Percentiles rank a stretch among this genome's conserved stretches.
These are phyloP conservation scores for Myotis pilosus DNA, from an alignment of 2,797 vertebrate species.

Conservation along the genomic window DNA sequence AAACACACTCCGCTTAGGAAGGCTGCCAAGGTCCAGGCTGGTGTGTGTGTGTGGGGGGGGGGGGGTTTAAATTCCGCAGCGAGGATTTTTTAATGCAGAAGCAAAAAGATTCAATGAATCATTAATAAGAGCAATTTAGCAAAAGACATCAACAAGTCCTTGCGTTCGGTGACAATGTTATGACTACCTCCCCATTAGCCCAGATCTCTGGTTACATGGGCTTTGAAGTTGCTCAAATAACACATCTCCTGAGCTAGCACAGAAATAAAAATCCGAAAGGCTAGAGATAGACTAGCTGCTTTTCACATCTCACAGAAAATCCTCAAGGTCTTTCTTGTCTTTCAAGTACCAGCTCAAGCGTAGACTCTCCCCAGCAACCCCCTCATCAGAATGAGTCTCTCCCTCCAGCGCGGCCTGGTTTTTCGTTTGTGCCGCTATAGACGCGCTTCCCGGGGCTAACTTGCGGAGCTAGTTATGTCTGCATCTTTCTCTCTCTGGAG, in stretches of 20 bases:
- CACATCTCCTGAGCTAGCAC: background rate
- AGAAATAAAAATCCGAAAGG: background rate
- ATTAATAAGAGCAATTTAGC: constrained; percentile 66
- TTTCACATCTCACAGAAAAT: background rate
- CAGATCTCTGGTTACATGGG: background rate
- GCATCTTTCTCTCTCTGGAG: background rate
- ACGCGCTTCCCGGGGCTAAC: background rate
- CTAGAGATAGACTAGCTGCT: background rate
- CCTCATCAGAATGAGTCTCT: background rate
- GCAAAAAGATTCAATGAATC: constrained; percentile 55
- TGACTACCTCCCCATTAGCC: constrained; percentile 56
- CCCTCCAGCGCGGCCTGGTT: background rate
- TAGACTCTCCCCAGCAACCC: background rate
- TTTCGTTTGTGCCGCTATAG: background rate
- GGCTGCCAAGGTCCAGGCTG: background rate
- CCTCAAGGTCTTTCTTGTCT: background rate
- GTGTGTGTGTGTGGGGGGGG: background rate
- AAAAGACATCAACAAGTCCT: constrained; percentile 66
- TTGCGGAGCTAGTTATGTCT: background rate
- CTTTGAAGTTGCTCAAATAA: constrained; percentile 55
- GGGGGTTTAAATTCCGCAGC: background rate
- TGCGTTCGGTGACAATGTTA: constrained; percentile 52
- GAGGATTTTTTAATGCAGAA: constrained; percentile 33
- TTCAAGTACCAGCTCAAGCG: background rate
- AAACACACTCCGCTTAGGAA: background rate